Evolutionary conservation across 2,888 invertebrate species (phyloP), one percentile per base, ranked within the genome.

Genomic region (Scaptodrosophila latifasciaeformis): DNA sequence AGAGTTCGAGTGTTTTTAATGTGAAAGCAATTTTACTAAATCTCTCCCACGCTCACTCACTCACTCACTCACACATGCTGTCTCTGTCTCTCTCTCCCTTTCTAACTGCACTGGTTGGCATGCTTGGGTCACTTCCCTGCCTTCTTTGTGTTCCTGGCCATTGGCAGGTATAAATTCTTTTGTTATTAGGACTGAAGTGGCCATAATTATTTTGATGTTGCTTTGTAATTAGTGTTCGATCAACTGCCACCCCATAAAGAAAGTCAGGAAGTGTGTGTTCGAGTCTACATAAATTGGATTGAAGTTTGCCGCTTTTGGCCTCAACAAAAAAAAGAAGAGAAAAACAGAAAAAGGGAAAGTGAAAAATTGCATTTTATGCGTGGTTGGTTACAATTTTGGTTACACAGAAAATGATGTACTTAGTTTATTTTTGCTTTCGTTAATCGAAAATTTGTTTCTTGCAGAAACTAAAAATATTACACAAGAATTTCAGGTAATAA

Each of bases 131-230:
- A n/a, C n/a, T n/a, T n/a, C n/a, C n/a, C n/a, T n/a, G n/a, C n/a
- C n/a, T n/a, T n/a, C n/a, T n/a, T n/a, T n/a, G 27, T 40, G 50
- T 53, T 13, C n/a, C 24, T 5, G 45, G 58, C 39, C 21, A 44
- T 43, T 62, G 65, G 55, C 69, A 78, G 65, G 81, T 69, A 69
- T 60, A 75, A 77, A 62, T 68, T 80, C 70, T 68, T 59, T 58
- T 59, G 64, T 69, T 77, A 66, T 74, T 82, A 71, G 70, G 65
- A 49, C 65, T 67, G 70, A 74, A 76, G 79, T 79, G 76, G 72
- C 70, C 82, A 81, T 82, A 82, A 83, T 82, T 83, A 82, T 74
- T 77, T 72, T 65, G 67, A 65, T 77, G 81, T 82, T 81, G 68
- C 70, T 76, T 63, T 65, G 81, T 77, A 82, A 82, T 83, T 82